A percentile compares a stretch with the other conserved stretches of the same genome.
phyloP scores from a whole-genome alignment of 2,797 vertebrate genomes.

The Morus bassanus region DNA sequence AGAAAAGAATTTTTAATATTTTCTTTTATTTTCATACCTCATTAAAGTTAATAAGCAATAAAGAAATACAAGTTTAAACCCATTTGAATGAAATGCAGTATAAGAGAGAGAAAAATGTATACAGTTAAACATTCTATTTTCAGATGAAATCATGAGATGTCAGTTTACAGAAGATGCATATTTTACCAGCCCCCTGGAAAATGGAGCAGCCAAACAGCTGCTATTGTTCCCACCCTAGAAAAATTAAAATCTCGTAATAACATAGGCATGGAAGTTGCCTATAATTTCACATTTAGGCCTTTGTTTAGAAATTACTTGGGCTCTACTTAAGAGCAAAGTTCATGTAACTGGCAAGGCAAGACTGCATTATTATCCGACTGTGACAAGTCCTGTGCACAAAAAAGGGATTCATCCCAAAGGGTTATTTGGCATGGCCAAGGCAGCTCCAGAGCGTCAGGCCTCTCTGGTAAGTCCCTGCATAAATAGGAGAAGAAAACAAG shows the following conservation, averaged over 20 bases:
- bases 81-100: background rate
- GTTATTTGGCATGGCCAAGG: constrained; percentile 58
- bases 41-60: constrained; percentile 35
- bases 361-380: constrained; percentile 58
- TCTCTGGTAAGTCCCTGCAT: constrained; percentile 24
- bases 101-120: background rate
- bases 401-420: constrained; percentile 73
- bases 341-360: constrained; percentile 70
- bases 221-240: constrained; percentile 60
- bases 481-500: constrained; percentile 50
- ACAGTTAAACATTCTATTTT: constrained; percentile 24
- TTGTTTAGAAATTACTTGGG: constrained; percentile 68
- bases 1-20: constrained; percentile 13
- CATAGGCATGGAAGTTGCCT: constrained; percentile 73
- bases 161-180: background rate
- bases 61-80: constrained; percentile 23
- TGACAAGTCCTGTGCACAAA: constrained; percentile 67
- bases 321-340: constrained; percentile 72
- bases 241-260: constrained; percentile 75
- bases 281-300: constrained; percentile 74
- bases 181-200: constrained; percentile 40
- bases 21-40: constrained; percentile 24
- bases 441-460: constrained; percentile 6
- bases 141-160: constrained; percentile 20
- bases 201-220: constrained; percentile 45